Base-by-base conservation (phyloP, 1,140 invertebrate species). In the Spodoptera litura region DNA sequence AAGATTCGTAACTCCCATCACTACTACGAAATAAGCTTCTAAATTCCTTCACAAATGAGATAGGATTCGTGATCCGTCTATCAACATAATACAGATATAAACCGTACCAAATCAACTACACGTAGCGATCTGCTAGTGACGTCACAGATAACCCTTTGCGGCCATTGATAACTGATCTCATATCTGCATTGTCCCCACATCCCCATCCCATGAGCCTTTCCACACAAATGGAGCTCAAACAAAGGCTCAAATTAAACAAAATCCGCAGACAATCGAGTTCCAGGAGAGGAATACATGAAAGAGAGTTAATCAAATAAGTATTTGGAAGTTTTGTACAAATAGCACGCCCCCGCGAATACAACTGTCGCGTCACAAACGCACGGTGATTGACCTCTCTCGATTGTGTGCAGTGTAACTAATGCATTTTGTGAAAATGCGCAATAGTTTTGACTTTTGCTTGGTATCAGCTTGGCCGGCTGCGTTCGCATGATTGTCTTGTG, bases 181-280 rank as follows among this genome's bases (percentile, higher is more conserved):
- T 82, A 88, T 87, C 87, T 89, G 77, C 59, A 87, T 88, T 87
- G 84, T 84, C 53, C 1, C 68, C 74, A 49, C 62, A 52, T 53
- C 75, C 77, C 80, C 83, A 56, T 49, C 84, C 87, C 85, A 85
- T 89, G 87, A 89, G 88, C 92, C 89, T 91, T 92, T 91, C 86
- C 89, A 92, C 91, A 91, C 89, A 89, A 91, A 81, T 86, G 88
- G 66, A 58, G 73, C 78, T 91, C 92, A 93, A 93, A 93, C 92
- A 94, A 94, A 93, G 91, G 91, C 86, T 88, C 88, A 90, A 94
- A 92, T 93, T 92, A 92, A 94, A 93, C 91, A 94, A 94, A 77
- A 94, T 94, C 89, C 90, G 87, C 87, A 87, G 83, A 92, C 90
- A 91, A 92, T 90, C 88, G 89, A 85, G 88, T 90, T 91, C 89